These are phyloP conservation scores for Glyphotaelius pellucidus DNA, from an alignment of 2,888 invertebrate species.

Conservation along the genomic window DNA sequence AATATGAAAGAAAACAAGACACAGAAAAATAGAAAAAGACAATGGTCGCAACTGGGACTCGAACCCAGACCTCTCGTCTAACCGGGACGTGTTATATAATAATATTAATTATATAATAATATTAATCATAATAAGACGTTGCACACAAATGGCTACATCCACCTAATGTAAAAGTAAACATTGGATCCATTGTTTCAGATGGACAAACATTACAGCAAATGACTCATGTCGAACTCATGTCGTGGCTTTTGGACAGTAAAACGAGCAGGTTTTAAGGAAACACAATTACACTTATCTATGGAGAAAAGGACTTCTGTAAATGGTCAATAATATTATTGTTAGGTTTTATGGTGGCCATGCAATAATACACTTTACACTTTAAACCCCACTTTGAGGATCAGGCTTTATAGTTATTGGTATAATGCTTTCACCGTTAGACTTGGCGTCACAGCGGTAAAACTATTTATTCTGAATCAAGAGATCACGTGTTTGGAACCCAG, in stretches of 20 bases:
- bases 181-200: background rate
- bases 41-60: no score
- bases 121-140: background rate
- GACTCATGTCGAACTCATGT: background rate
- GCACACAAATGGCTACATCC: background rate
- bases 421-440: background rate
- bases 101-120: background rate
- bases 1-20: no score
- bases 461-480: background rate
- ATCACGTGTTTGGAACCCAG: background rate
- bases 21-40: no score
- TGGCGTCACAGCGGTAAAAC: background rate
- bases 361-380: background rate
- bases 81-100: background rate
- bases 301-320: background rate
- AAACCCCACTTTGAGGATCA: background rate
- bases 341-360: background rate
- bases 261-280: background rate
- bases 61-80: no score
- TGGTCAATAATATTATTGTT: background rate
- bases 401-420: background rate
- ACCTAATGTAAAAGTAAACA: background rate
- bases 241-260: background rate
- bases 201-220: background rate
- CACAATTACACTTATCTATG: background rate